Evolutionary conservation across 2,113 vertebrate species (phyloP), one percentile per base, ranked within the genome.

Genomic region (Montifringilla adamsi): DNA sequence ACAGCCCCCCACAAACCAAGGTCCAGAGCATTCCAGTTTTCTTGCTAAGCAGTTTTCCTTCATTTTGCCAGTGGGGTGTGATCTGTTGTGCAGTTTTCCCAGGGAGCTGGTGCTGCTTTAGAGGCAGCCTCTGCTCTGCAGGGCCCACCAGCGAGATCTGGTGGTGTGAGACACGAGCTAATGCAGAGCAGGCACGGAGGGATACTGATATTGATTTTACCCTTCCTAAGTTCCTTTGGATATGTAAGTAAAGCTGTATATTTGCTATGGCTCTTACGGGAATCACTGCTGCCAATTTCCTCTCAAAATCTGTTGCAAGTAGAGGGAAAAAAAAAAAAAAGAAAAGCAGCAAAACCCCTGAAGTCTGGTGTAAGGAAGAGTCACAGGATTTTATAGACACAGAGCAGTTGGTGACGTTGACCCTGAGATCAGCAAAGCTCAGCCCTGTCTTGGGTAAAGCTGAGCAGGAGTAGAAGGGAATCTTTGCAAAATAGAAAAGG

Each of bases 261-360:
- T 86, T 83, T 88, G 63, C 59, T 90, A 8, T 21, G 37, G 79
- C 72, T 58, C 41, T 96, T 95, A 90, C n/a, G 6, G 89, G 94
- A 95, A 95, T 46, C 46, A 16, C n/a, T 12, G 50, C 91, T 80
- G 22, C 83, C 28, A 59, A 73, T 96, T 94, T 94, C 86, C n/a
- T 94, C 81, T 60, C 13, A 15, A 94, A 84, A 94, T 83, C 91
- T 94, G 93, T 73, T 86, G 62, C 41, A 88, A 90, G 50, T 13
- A 23, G 37, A 27, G 4, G 2, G n/a, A n/a, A 4, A 15, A 30
- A 5, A 13, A 17, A 56, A 55, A 53, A 59, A 26, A 26, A 33
- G 26, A 30, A 75, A 69, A 55, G 39, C 43, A 35, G 50, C 72
- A 75, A 72, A 41, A 3, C 15, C 10, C 11, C 41, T 47, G 13